Percentiles rank a stretch among this genome's conserved stretches.
Evolutionary conservation across 1,140 invertebrate genomes (phyloP).

Genomic region (Cydia splendana): DNA sequence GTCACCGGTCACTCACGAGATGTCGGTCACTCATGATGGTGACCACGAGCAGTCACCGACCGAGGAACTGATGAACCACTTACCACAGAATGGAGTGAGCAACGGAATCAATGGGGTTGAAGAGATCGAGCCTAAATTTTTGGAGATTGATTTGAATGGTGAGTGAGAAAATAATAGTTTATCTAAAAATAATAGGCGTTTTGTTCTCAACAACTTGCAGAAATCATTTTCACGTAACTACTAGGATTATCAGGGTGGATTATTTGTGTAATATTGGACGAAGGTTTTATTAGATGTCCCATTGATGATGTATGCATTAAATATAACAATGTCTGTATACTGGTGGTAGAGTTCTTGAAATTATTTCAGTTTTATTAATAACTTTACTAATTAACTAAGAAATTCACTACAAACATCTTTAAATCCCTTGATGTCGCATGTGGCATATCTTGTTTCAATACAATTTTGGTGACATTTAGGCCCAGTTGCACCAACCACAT

Average conservation of each 20-base stretch:
- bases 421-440: neutral
- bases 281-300: too few relatives aligned
- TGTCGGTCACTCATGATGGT: slow-evolving; percentile 20
- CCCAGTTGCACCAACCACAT: too few relatives aligned
- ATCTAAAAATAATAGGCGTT: neutral
- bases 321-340: too few relatives aligned
- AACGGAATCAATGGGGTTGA: slow-evolving; percentile 45
- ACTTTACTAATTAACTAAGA: too few relatives aligned
- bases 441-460: neutral
- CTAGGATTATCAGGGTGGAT: too few relatives aligned
- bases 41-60: neutral
- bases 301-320: too few relatives aligned
- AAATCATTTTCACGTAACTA: too few relatives aligned
- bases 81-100: neutral
- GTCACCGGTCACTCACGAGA: slow-evolving; percentile 35
- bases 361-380: too few relatives aligned
- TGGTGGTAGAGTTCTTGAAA: too few relatives aligned
- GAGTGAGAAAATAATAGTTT: slow-evolving; percentile 23
- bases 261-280: too few relatives aligned
- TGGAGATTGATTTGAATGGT: slow-evolving; percentile 67
- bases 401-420: neutral
- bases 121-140: slow-evolving; percentile 55
- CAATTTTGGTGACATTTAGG: neutral
- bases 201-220: neutral
- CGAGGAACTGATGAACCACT: neutral